A percentile compares a stretch with the other conserved stretches of the same genome.
phyloP scores from a whole-genome alignment of 2,888 invertebrate genomes.

The Drosophila colorata region DNA sequence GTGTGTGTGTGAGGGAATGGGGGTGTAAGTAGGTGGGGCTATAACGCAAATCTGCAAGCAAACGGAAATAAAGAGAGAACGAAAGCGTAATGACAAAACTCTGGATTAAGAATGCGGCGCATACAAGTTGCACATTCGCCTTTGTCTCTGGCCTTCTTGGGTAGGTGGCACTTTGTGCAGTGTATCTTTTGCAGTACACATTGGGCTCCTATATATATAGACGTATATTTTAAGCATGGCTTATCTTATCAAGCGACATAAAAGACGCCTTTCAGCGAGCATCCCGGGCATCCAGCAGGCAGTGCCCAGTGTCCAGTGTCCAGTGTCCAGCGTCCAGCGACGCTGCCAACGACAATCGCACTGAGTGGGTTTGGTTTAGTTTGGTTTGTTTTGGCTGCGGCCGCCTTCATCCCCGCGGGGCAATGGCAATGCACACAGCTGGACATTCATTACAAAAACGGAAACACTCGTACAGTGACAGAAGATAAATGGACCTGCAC shows the following conservation, averaged over 20 bases:
- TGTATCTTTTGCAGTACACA: slow-evolving; percentile 38
- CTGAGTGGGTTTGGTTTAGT: slow-evolving; percentile 54
- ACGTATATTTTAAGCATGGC: slow-evolving; percentile 79
- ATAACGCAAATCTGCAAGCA: slow-evolving; percentile 61
- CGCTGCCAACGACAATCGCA: slow-evolving; percentile 67
- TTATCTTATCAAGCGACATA: slow-evolving; percentile 80
- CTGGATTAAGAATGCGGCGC: slow-evolving; percentile 75
- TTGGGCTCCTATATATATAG: slow-evolving; percentile 40
- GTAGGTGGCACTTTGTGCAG: slow-evolving; percentile 40
- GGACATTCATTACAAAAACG: slow-evolving; percentile 80
- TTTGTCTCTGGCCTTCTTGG: slow-evolving; percentile 55
- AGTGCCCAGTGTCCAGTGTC: slow-evolving; percentile 21
- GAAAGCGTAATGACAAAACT: slow-evolving; percentile 76
- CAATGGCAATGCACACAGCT: slow-evolving; percentile 76
- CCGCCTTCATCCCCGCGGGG: slow-evolving; percentile 61
- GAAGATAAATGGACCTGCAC: slow-evolving; percentile 80
- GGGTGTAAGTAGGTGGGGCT: slow-evolving; percentile 8
- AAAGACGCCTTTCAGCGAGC: slow-evolving; percentile 79
- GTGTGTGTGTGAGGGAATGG: too few relatives aligned
- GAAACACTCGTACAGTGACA: slow-evolving; percentile 79
- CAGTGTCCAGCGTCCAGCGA: slow-evolving; percentile 2
- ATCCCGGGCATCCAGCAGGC: slow-evolving; percentile 36
- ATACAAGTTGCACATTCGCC: slow-evolving; percentile 77
- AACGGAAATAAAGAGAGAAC: slow-evolving; percentile 55
- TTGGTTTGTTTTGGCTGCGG: slow-evolving; percentile 43